A percentile compares a stretch with the other conserved stretches of the same genome.
Evolutionary conservation across 1,140 invertebrate genomes (phyloP).

Genomic region (Agrilus planipennis): DNA sequence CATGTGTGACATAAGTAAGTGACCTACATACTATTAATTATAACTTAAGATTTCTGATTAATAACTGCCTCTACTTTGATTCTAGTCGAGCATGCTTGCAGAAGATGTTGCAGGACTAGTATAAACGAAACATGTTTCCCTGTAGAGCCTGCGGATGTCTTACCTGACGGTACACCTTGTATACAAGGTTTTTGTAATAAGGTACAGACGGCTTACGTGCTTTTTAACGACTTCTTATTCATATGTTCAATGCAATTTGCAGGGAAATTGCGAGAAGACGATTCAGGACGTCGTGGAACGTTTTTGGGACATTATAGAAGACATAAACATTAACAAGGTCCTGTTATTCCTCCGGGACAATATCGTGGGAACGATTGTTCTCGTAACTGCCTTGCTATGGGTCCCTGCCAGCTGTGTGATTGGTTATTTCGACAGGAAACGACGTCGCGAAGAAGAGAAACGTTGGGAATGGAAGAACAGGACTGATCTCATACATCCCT

Average conservation of each 20-base stretch:
- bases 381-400: constrained; percentile 84
- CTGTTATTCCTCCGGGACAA: constrained; percentile 77
- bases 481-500: constrained; percentile 48
- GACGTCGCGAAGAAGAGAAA: constrained; percentile 25
- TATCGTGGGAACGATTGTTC: constrained; percentile 79
- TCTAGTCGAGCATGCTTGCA: constrained; percentile 72
- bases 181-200: constrained; percentile 93
- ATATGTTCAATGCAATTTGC: constrained; percentile 15
- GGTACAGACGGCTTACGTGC: constrained; percentile 38
- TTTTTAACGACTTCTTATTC: not conserved
- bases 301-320: constrained; percentile 94
- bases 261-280: constrained; percentile 89
- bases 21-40: constrained; percentile 2
- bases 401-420: constrained; percentile 77
- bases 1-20: constrained; percentile 84
- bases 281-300: constrained; percentile 90
- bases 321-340: constrained; percentile 89
- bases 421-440: constrained; percentile 60
- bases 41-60: not conserved
- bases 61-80: constrained; percentile 14
- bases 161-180: constrained; percentile 89
- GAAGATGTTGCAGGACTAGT: constrained; percentile 78
- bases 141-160: constrained; percentile 71
- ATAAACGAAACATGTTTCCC: constrained; percentile 86
- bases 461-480: constrained; percentile 26